Base-by-base conservation (phyloP, 2,113 vertebrate species). In the Hemichromis elongatus region DNA sequence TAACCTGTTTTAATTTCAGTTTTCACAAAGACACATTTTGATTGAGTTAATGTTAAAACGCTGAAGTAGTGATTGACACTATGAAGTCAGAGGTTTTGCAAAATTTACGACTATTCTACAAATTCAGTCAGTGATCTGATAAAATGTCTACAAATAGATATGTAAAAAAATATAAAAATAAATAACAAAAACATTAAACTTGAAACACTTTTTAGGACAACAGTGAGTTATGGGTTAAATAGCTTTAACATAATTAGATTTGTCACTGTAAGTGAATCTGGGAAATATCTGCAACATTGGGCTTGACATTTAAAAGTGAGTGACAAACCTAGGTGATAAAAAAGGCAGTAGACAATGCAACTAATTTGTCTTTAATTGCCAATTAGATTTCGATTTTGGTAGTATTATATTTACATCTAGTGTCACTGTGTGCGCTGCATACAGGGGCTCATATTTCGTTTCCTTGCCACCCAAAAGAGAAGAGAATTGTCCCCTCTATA, bases 161-260 rank as follows among this genome's bases (percentile, higher is more conserved):
- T 26, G 14, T 5, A 50, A 18, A 19, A 52, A 50, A 52, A 5
- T 1, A 13, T n/a, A n/a, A n/a, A n/a, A n/a, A n/a, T n/a, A n/a
- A n/a, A n/a, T n/a, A 45, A 40, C 11, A 5, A 42, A 21, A 40
- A 45, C 66, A 11, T 28, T 28, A 47, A 73, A 24, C 66, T 47
- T 47, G 9, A 79, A 50, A 35, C 13, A n/a, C 19, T 7, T 14
- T 28, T 16, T 14, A n/a, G 24, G 47, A 4, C 35, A 45, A 24
- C 18, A 30, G 18, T n/a, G 55, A 57, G 54, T 80, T 18, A 68
- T 61, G 0, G 56, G 21, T n/a, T 83, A 75, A 28, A 47, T 47
- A 77, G 21, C 70, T 83, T 40, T 54, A 77, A 88, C 80, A 12
- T 42, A 88, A 82, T 88, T 82, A 21, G 4, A 59, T 75, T 85